Evolutionary conservation across 2,113 vertebrate genomes (phyloP).

Genomic region (Phalacrocorax aristotelis): DNA sequence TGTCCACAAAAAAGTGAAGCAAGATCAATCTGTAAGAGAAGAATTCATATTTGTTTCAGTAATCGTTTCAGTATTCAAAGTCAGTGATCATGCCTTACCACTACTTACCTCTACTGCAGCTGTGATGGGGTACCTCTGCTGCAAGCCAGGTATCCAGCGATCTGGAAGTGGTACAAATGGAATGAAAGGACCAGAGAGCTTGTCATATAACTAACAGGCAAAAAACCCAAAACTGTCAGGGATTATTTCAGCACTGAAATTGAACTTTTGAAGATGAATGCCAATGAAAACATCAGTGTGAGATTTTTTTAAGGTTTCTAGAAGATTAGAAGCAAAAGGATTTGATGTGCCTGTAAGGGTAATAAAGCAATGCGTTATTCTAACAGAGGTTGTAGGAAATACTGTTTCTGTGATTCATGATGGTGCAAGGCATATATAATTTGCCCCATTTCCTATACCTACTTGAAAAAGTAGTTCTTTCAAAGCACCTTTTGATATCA

Average conservation of each 20-base stretch:
- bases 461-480: neutral
- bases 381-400: neutral
- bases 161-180: neutral
- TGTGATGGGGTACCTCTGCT: neutral
- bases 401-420: neutral
- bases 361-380: neutral
- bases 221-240: neutral
- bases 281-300: neutral
- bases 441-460: neutral
- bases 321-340: slow-evolving; percentile 25
- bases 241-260: neutral
- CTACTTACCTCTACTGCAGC: neutral
- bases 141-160: neutral
- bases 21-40: neutral
- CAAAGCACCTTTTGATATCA: neutral
- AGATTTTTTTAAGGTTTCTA: neutral
- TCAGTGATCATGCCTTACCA: neutral
- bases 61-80: neutral
- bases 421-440: neutral
- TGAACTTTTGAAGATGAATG: neutral
- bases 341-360: neutral
- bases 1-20: neutral
- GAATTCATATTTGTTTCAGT: neutral
- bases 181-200: neutral
- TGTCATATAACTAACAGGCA: neutral